phyloP scores from a whole-genome alignment of 2,888 invertebrate genomes.

The Andrena haemorrhoa region DNA sequence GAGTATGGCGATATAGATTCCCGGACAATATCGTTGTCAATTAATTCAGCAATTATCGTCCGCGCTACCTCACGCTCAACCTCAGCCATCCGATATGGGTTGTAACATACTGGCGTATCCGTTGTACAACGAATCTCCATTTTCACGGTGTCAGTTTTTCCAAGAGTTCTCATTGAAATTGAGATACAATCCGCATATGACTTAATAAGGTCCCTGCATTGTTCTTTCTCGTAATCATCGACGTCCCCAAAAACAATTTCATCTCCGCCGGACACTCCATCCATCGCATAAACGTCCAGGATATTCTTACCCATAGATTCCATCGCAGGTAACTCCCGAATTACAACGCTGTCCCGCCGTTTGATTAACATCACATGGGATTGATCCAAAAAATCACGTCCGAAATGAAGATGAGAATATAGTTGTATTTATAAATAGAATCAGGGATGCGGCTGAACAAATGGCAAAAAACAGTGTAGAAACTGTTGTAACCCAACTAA shows the following conservation, averaged over 20 bases:
- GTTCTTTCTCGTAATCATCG: not conserved
- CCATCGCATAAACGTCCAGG: not conserved
- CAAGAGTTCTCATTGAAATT: not conserved
- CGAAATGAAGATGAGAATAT: too few relatives aligned
- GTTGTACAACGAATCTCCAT: slow-evolving; percentile 14
- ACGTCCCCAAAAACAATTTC: not conserved
- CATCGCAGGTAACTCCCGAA: not conserved
- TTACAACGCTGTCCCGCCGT: not conserved
- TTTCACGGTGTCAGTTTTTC: not conserved
- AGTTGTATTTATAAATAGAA: too few relatives aligned
- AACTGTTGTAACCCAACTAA: too few relatives aligned
- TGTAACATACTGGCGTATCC: slow-evolving; percentile 13
- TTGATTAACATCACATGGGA: not conserved
- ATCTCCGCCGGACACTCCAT: not conserved
- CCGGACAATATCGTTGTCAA: too few relatives aligned
- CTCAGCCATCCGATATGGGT: slow-evolving; percentile 25
- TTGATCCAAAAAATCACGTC: slow-evolving; percentile 10
- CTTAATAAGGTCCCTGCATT: not conserved
- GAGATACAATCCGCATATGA: not conserved
- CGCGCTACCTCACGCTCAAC: slow-evolving; percentile 11
- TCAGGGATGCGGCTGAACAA: too few relatives aligned
- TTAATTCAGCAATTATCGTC: slow-evolving; percentile 16
- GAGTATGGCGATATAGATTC: too few relatives aligned
- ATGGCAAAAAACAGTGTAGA: too few relatives aligned
- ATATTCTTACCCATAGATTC: too few relatives aligned